Base-by-base conservation (phyloP, 1,140 invertebrate genomes). In the Metopolophium dirhodum region DNA sequence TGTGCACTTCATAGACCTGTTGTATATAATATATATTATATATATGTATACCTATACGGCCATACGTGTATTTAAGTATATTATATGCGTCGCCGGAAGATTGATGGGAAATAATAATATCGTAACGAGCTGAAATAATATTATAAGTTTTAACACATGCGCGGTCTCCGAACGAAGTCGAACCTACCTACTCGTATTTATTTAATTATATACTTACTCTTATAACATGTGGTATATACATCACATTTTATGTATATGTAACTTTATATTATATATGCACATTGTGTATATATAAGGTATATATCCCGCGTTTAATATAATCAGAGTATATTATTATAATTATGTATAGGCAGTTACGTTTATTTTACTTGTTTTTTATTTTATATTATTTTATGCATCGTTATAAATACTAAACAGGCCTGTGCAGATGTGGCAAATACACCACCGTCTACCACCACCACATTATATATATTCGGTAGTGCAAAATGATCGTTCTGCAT, bases 41-140 rank as follows among this genome's bases (percentile, higher is more conserved):
- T 37, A n/a, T n/a, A n/a, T 68, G 41, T 23, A 41, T 82, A 37
- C 22, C 2, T 41, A 41, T 23, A 41, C 22, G 37, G 37, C 9
- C 3, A 41, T 41, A 83, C 22, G 7, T 23, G 37, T 9, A 22
- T 83, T 37, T 83, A 83, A 14, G 37, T 41, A 23, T 41, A 83
- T 83, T 68, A 83, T 37, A 41, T 11, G 35, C 22, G 82, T 37
- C n/a, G 37, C 35, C 37, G 82, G 82, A 35, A 83, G 82, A 77
- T 77, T 77, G 61, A 77, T 77, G 61, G 61, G n/a, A 77, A 77
- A 77, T 77, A 77, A 77, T n/a, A 77, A 77, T 77, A 77, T 77
- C 61, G 61, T 77, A 77, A 77, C 61, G 61, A 77, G 61, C 61
- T 77, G 30, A 77, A 77, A 77, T 77, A 77, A 77, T 77, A 77